Evolutionary conservation across 1,140 invertebrate genomes (phyloP), one percentile per base, ranked within the genome.

Genomic region (Hypothenemus hampei): DNA sequence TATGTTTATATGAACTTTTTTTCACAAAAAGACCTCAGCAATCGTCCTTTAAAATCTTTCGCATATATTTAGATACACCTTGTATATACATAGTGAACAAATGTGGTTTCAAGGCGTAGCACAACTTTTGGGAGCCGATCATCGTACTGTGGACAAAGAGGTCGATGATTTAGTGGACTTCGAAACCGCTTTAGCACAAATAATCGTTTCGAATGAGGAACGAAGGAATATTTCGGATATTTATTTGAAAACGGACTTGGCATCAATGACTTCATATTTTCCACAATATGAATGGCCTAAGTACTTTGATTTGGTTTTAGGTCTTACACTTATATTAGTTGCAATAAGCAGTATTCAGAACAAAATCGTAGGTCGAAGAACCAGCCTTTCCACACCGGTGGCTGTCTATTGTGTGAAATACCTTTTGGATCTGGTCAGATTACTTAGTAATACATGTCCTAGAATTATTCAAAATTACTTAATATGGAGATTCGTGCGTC

Each of bases 401-500:
- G 83, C 89, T 0, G 73, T 89, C 0, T 89, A 86, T 65, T 85
- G 86, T 29, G 72, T 84, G 7, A 78, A 78, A 29, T 92, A 87
- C 67, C 73, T 83, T 2, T 73, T 78, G 58, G 75, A 76, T 62
- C 57, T 78, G 15, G 68, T 77, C 2, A 57, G 65, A 22, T 58
- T 78, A 8, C 58, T 78, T 6, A 70, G 70, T 4, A 69, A 67
- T 22, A 78, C 75, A 6, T 59, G 67, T 23, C 61, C 70, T n/a
- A 71, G 71, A 56, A 73, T 78, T 59, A 65, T 91, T 58, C 75
- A 86, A 22, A 87, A 91, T 74, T 88, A 93, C 73, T 63, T 92
- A 39, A 71, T 93, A 10, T 94, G 91, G 91, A 76, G 91, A 58
- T 90, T 94, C 63, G 85, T 94, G 22, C 81, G 87, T 54, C 87